Base-by-base conservation (phyloP, 2,888 invertebrate genomes). In the Omphaloscelis lunosa region DNA sequence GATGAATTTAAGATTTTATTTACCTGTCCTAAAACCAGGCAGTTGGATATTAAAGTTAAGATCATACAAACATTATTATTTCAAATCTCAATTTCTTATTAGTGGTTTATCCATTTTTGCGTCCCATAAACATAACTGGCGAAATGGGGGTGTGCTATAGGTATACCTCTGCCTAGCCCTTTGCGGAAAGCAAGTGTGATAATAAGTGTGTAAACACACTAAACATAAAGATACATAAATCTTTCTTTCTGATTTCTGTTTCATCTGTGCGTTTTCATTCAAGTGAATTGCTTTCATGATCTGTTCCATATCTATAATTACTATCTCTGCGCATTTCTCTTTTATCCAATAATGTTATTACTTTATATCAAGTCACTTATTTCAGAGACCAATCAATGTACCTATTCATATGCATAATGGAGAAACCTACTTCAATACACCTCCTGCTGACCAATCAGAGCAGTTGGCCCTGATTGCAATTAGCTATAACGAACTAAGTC, bases 381-480 rank as follows among this genome's bases (percentile, higher is more conserved):
- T 48, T 56, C 29, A 48, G 29, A 39, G 20, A 56, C 20, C 29
- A 66, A 74, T 74, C 72, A 80, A 74, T 53, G 61, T 1, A 39
- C 8, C 27, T 51, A 74, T 80, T 80, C 80, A 48, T 48, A 48
- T 79, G 59, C 27, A 56, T 66, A 62, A 66, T 67, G 11, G 45
- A 62, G 48, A 62, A 67, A 53, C 34, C 27, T 20, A 56, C 39
- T 66, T 74, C 74, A 79, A 73, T 74, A 62, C 23, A 58, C 17
- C 29, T 79, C 29, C 34, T 51, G 17, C 20, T 56, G 53, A 56
- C 39, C 81, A 80, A 72, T 69, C 72, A 78, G 51, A 65, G 58
- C 34, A 34, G n/a, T 51, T 51, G 27, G 15, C 11, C n/a, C 0
- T 76, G 48, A 76, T 69, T 67, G 59, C 74, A 74, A 67, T 77